These are phyloP conservation scores for Athene cunicularia DNA, from an alignment of 2,113 vertebrate genomes.

Conservation along the genomic window DNA sequence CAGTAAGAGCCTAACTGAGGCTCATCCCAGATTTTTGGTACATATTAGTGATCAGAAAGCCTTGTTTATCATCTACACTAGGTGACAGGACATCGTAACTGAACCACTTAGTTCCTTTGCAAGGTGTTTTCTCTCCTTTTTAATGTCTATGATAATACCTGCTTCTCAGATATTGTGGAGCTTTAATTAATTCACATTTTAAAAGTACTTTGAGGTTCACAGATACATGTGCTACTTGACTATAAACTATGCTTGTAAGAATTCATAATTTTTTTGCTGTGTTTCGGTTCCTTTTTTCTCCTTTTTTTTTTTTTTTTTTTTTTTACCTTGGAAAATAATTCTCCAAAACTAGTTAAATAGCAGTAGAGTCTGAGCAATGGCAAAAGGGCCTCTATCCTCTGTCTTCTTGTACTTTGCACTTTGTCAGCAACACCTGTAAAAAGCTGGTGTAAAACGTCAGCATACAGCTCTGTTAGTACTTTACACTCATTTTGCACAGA, in stretches of 20 bases:
- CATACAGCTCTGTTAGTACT: background rate
- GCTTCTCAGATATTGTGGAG: fast-evolving
- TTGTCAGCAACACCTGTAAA: background rate
- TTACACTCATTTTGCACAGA: slow-evolving; percentile 26
- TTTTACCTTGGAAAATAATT: background rate
- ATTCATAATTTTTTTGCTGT: background rate
- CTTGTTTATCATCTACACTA: background rate
- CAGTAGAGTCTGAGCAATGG: background rate
- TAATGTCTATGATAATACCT: background rate
- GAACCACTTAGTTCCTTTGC: background rate
- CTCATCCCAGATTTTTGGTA: background rate
- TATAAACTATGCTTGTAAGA: background rate
- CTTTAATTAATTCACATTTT: slow-evolving; percentile 12
- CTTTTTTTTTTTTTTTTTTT: background rate
- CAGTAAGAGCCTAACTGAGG: background rate
- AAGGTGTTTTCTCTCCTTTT: background rate
- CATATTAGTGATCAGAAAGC: background rate
- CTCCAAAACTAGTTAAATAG: background rate
- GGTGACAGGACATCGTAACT: background rate
- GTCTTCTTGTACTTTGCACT: background rate
- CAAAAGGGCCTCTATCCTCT: background rate
- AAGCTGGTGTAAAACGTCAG: background rate
- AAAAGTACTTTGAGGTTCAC: background rate
- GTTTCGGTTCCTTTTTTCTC: background rate
- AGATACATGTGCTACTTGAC: background rate